These are phyloP conservation scores for Dascyllus trimaculatus DNA, from an alignment of 2,113 vertebrate species.

Conservation along the genomic window DNA sequence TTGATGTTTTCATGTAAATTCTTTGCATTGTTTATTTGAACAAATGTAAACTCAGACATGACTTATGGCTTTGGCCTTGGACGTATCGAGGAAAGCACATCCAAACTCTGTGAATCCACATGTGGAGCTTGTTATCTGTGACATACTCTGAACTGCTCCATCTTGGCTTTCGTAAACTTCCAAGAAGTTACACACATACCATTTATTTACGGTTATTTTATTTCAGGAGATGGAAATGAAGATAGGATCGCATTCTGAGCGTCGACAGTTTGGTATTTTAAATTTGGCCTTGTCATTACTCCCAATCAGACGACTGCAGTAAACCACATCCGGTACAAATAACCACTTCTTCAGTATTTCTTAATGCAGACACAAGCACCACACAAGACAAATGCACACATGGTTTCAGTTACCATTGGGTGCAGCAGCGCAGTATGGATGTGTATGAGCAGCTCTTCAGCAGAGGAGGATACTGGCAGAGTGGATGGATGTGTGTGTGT, in stretches of 20 bases:
- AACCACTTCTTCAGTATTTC: neutral
- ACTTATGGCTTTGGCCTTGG: neutral
- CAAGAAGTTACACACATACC: neutral
- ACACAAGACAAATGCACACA: conserved; percentile 3
- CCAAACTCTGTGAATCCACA: conserved; percentile 30
- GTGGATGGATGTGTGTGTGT: conserved; percentile 63
- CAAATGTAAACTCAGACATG: neutral
- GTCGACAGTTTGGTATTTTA: neutral
- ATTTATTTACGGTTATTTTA: conserved; percentile 8
- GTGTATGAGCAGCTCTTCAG: conserved; percentile 77
- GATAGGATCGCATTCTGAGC: neutral
- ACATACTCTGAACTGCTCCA: neutral
- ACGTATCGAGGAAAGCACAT: neutral
- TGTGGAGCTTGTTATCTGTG: conserved; percentile 30
- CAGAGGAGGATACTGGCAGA: conserved; percentile 65
- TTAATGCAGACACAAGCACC: neutral
- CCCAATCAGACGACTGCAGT: neutral
- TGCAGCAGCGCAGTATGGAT: conserved; percentile 83
- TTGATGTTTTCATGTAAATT: too few species aligned
- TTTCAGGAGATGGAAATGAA: neutral
- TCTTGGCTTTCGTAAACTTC: conserved; percentile 10
- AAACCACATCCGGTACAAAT: neutral
- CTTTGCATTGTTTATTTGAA: conserved; percentile 12
- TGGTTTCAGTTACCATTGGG: conserved; percentile 85
- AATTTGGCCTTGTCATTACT: neutral